These are phyloP conservation scores for Peromyscus nudipes DNA, from an alignment of 2,797 vertebrate species.

Conservation along the genomic window DNA sequence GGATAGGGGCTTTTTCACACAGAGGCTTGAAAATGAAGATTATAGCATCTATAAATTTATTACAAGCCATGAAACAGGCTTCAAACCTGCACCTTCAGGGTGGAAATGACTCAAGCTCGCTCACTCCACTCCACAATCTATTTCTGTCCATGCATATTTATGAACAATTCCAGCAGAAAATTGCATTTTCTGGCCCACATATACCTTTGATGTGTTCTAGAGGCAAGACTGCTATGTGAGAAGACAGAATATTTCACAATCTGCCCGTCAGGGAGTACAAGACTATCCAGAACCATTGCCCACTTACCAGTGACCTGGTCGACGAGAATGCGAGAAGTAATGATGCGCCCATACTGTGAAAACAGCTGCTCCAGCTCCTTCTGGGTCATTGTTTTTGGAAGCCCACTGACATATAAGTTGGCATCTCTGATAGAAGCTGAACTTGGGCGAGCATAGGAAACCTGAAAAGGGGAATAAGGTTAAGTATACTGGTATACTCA, in stretches of 20 bases:
- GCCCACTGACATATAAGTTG: constrained; percentile 98
- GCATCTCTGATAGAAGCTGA: constrained; percentile 99
- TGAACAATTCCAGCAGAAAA: constrained; percentile 91
- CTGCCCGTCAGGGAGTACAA: constrained; percentile 33
- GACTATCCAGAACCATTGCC: constrained; percentile 51
- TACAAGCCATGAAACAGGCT: constrained; percentile 90
- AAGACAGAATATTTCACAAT: constrained; percentile 80
- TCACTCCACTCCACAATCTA: constrained; percentile 87
- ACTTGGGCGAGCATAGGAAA: constrained; percentile 98
- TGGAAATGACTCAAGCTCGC: constrained; percentile 88
- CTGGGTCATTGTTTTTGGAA: constrained; percentile 98
- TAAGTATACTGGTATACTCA: neutral
- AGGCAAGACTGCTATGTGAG: constrained; percentile 68
- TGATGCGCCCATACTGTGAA: constrained; percentile 98
- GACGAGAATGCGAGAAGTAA: constrained; percentile 98
- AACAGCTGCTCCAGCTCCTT: constrained; percentile 98
- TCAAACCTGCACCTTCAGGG: constrained; percentile 89
- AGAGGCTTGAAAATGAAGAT: constrained; percentile 89
- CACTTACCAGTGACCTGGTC: constrained; percentile 98
- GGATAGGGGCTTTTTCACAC: constrained; percentile 80
- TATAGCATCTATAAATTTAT: constrained; percentile 90
- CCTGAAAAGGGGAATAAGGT: constrained; percentile 87
- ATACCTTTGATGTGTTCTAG: constrained; percentile 87
- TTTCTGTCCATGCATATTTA: constrained; percentile 92
- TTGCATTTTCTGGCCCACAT: constrained; percentile 89